Base-by-base conservation (phyloP, 2,797 vertebrate species). In the Rhyacichthys aspro region DNA sequence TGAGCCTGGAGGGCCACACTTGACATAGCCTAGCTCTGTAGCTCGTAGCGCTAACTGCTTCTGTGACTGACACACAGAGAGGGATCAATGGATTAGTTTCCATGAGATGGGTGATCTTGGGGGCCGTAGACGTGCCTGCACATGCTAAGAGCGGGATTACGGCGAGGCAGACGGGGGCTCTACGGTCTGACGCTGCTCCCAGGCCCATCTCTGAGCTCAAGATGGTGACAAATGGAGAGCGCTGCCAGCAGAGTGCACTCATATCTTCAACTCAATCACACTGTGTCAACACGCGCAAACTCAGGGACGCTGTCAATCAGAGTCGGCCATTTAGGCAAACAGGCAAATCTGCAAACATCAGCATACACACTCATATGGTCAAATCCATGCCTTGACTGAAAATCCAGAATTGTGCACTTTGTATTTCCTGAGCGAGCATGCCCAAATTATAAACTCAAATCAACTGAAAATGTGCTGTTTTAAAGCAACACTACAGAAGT, bases 21-120 rank as follows among this genome's bases (percentile, higher is more conserved):
- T 86, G 89, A 90, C 88, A 89, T 83, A 74, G 76, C 81, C 77
- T 67, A 60, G 79, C 74, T 83, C 73, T 43, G 74, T 17, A 67
- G 70, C 82, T 72, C 61, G n/a, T 68, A 9, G 72, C 83, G 78
- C 84, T 83, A 90, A 88, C 89, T 70, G 86, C 82, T 82, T 83
- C 67, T 81, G 78, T 84, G 86, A 89, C 85, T 85, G 88, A 88
- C 86, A 81, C 73, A 67, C 64, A 17, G 57, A 72, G 59, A 62
- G 66, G 87, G 90, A 90, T 93, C 90, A 90, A 92, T 91, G 89
- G 90, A 91, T 92, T 92, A 87, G 87, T 84, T 90, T 92, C 84
- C 76, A 74, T 75, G 83, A 88, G 85, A 89, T 55, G 80, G 81
- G 72, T 67, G 84, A 83, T 86, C 84, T 87, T 45, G 73, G 80